A percentile compares a stretch with the other conserved stretches of the same genome.
These are phyloP conservation scores for Perccottus glenii DNA, from an alignment of 2,113 vertebrate genomes.

Conservation along the genomic window DNA sequence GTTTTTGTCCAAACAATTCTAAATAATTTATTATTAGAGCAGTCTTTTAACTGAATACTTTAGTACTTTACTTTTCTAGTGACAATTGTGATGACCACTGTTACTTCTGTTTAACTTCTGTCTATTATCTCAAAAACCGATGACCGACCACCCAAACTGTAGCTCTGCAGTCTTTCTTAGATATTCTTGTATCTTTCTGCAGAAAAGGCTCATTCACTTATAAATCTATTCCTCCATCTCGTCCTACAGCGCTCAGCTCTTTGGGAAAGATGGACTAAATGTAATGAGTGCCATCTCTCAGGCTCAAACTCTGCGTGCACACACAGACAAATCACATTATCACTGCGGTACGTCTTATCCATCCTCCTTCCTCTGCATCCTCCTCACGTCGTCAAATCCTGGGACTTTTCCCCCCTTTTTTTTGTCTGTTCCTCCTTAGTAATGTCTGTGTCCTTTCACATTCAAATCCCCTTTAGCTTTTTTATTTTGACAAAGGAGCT, in stretches of 20 bases:
- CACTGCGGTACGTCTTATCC: conserved; percentile 30
- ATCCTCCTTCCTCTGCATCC: conserved; percentile 48
- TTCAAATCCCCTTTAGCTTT: conserved; percentile 71
- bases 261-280: conserved; percentile 30
- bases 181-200: conserved; percentile 8
- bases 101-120: not conserved
- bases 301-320: conserved; percentile 21
- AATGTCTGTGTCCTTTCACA: conserved; percentile 69
- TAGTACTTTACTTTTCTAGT: too few species aligned
- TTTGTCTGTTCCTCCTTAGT: conserved; percentile 54
- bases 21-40: not conserved
- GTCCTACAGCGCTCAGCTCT: conserved; percentile 12
- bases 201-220: conserved; percentile 15
- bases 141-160: not conserved
- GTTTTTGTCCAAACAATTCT: not conserved
- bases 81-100: not conserved
- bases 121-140: too few species aligned
- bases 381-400: conserved; percentile 57
- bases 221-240: conserved; percentile 19
- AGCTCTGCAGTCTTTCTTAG: not conserved
- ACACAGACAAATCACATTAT: conserved; percentile 47
- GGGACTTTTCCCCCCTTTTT: conserved; percentile 53
- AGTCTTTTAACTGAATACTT: not conserved
- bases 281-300: conserved; percentile 45
- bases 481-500: conserved; percentile 68